phyloP scores from a whole-genome alignment of 2,797 vertebrate genomes.

The Lepilemur septentrionalis region DNA sequence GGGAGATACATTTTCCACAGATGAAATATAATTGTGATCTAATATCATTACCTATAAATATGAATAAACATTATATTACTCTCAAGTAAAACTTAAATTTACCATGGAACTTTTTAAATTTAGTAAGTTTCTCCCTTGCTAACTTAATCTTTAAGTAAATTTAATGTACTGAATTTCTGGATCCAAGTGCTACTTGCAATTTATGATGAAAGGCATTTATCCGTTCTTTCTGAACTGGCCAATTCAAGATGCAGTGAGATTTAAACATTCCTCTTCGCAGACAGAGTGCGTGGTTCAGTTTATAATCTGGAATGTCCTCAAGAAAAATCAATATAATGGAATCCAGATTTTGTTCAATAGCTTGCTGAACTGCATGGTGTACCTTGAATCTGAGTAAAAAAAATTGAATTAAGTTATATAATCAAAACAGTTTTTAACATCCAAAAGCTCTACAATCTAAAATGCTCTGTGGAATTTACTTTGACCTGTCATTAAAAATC shows the following conservation, averaged over 20 bases:
- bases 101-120: neutral
- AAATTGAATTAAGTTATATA: neutral
- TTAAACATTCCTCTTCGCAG: slow-evolving; percentile 95
- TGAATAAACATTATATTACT: neutral
- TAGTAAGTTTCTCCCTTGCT: neutral
- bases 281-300: slow-evolving; percentile 88
- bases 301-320: slow-evolving; percentile 94
- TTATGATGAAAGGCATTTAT: slow-evolving; percentile 91
- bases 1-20: neutral
- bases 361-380: slow-evolving; percentile 93
- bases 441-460: neutral
- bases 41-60: neutral
- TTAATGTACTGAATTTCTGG: slow-evolving; percentile 86
- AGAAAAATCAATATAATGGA: slow-evolving; percentile 95
- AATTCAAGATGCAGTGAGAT: slow-evolving; percentile 90
- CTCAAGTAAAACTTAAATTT: slow-evolving; percentile 32
- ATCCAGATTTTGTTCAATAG: slow-evolving; percentile 93
- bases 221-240: slow-evolving; percentile 92
- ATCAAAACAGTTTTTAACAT: neutral
- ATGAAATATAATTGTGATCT: neutral
- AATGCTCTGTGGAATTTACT: slow-evolving; percentile 2
- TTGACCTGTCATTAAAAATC: neutral
- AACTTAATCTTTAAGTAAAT: slow-evolving; percentile 8
- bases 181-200: slow-evolving; percentile 91
- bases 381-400: slow-evolving; percentile 90